Evolutionary conservation across 2,113 vertebrate genomes (phyloP), one percentile per base, ranked within the genome.

Genomic region (Psilopsiagon aurifrons): DNA sequence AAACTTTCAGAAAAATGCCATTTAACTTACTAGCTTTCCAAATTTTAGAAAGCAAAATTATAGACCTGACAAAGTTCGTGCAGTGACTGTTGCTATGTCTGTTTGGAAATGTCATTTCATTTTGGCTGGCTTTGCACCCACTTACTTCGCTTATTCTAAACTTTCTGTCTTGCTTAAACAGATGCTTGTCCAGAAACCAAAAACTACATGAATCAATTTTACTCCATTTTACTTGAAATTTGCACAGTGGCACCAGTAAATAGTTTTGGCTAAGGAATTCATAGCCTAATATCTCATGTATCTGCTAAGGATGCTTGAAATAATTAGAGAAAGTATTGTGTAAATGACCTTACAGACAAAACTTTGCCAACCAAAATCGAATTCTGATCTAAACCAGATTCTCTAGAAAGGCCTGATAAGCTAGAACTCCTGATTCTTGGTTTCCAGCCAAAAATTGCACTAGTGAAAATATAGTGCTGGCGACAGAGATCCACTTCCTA

Each of bases 31-130:
- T 83, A 51, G 54, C 11, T 88, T 83, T 81, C 28, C 37, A 75
- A 71, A 88, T 88, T 95, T 90, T 84, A 68, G 73, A 68, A 96
- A 81, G 68, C 13, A 83, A 86, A 93, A 95, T 77, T 90, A 52
- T 86, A 86, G 79, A 93, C 88, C 46, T 41, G 68, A 86, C 27
- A 51, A 81, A 67, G 76, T 92, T 43, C 81, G 28, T 78, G 73
- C 54, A 90, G 59, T 88, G 59, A 66, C 51, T 88, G 52, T 54
- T 94, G 46, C 74, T 95, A 33, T 87, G 47, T 91, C 84, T 91
- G 47, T 90, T 93, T 70, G 59, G 92, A 95, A 96, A 93, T 94
- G 68, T 92, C 0, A 54, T 92, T 94, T 88, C 31, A 59, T 83
- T 90, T 87, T 94, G 86, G 17, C 71, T 93, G 83, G 31, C 41